Evolutionary conservation across 2,113 vertebrate species (phyloP), one percentile per base, ranked within the genome.

Genomic region (Lontra canadensis): DNA sequence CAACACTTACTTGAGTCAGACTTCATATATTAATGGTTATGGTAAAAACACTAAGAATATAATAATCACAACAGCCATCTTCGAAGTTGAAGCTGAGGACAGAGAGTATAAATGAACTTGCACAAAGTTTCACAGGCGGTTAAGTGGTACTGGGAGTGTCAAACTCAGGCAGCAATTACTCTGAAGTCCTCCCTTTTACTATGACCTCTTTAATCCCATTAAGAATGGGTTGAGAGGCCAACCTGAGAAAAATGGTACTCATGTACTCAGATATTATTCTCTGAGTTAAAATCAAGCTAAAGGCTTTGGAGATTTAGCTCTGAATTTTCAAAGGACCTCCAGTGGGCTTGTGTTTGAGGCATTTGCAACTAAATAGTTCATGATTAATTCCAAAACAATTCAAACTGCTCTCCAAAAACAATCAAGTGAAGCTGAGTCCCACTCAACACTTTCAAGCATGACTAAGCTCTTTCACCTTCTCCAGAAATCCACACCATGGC

Each of bases 341-440:
- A 57, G n/a, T 39, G 59, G 13, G 59, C n/a, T 67, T 49, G 65
- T 61, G 10, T 96, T 90, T 87, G 83, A 90, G 78, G 29, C 86
- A 97, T 95, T 88, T 90, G 55, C 57, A 92, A 61, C 47, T 88
- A 88, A 90, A 78, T 94, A 80, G 69, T 83, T 97, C 61, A 42
- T 52, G 34, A 88, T 52, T 93, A 79, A 95, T 94, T 97, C 93
- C 36, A 42, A 92, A 76, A 63, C 61, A 95, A 88, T 96, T 93
- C 82, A 65, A 83, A 65, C 29, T 18, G 6, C 65, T 94, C 57
- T 93, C 34, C 80, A 71, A 39, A 39, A 71, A 82, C 92, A 95
- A 82, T 87, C 90, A 88, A 95, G 39, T 65, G 34, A 95, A 81
- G 42, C 21, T 79, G 15, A 95, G 23, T 31, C 59, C 21, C n/a